Evolutionary conservation across 2,888 invertebrate genomes (phyloP).

Genomic region (Mamestra brassicae): DNA sequence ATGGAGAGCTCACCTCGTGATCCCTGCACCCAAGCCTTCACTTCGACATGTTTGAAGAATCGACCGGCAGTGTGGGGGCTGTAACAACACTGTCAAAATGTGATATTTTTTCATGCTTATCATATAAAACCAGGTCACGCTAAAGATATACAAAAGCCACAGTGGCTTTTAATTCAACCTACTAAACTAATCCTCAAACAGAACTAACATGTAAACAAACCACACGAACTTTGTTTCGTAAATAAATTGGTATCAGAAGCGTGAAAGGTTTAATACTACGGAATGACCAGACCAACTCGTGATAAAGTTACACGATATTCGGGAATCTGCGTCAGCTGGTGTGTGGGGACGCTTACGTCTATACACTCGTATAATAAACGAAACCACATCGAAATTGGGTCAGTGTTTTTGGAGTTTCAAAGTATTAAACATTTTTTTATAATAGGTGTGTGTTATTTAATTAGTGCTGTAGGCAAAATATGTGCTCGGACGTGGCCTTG

Average conservation of each 20-base stretch:
- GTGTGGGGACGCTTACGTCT: constrained; percentile 9
- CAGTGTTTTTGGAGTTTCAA: constrained; percentile 40
- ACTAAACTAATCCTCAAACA: constrained; percentile 40
- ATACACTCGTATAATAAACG: constrained; percentile 44
- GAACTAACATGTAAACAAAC: constrained; percentile 22
- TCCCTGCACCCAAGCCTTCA: too few species aligned
- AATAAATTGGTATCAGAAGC: constrained; percentile 38
- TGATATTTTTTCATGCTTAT: too few species aligned
- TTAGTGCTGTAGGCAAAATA: too few species aligned
- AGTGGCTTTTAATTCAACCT: neutral
- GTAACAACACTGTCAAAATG: too few species aligned
- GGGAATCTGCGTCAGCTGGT: constrained; percentile 45
- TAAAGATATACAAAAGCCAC: neutral
- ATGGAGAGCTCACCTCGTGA: too few species aligned
- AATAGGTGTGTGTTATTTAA: constrained; percentile 7
- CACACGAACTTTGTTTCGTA: constrained; percentile 40
- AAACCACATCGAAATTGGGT: constrained; percentile 57
- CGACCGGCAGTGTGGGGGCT: too few species aligned
- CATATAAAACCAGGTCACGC: neutral
- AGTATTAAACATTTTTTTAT: constrained; percentile 22
- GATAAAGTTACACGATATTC: constrained; percentile 52
- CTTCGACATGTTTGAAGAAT: too few species aligned
- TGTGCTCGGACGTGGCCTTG: too few species aligned
- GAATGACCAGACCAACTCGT: constrained; percentile 46
- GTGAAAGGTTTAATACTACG: constrained; percentile 45